Evolutionary conservation across 2,888 invertebrate species (phyloP), one percentile per base, ranked within the genome.

Genomic region (Cetonia aurata): DNA sequence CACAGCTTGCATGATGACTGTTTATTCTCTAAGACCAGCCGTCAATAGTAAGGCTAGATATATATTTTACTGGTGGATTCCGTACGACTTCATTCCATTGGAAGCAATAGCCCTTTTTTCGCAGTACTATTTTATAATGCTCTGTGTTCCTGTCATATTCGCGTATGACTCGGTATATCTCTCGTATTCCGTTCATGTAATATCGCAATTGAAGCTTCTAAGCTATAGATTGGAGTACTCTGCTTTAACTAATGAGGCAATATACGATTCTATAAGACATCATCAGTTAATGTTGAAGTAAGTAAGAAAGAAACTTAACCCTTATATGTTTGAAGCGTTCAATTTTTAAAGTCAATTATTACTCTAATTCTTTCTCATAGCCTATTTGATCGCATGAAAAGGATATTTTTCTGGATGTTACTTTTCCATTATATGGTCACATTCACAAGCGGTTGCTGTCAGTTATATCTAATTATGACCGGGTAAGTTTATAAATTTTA

Each of bases 371-470:
- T n/a, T n/a, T n/a, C n/a, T 46, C 46, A 56, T 8, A 68, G 67
- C n/a, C 19, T 69, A 50, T 69, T 69, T 19, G 52, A 48, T 15
- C 48, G 50, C 9, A 62, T 69, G 44, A 60, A 69, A n/a, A 19
- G 53, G n/a, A 62, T 60, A 13, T 69, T 53, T 44, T 69, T 60
- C 10, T 50, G 42, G 53, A 53, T 62, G 62, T 19, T 69, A 15
- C 46, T 69, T 4, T 60, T 60, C 9, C 69, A 69, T 44, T 69
- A 69, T 44, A 53, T 69, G 10, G 37, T 69, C 9, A 69, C 69
- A 44, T 44, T 69, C 6, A 46, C 52, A 8, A 53, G 44, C 9
- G 53, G 52, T 13, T 69, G 69, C 15, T 62, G 62, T 31, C 55
- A 69, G 31, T 37, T 69, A 10, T 69, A 62, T 44, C 42, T 46